Evolutionary conservation across 2,797 vertebrate species (phyloP).

Genomic region (Crenuchus spilurus): DNA sequence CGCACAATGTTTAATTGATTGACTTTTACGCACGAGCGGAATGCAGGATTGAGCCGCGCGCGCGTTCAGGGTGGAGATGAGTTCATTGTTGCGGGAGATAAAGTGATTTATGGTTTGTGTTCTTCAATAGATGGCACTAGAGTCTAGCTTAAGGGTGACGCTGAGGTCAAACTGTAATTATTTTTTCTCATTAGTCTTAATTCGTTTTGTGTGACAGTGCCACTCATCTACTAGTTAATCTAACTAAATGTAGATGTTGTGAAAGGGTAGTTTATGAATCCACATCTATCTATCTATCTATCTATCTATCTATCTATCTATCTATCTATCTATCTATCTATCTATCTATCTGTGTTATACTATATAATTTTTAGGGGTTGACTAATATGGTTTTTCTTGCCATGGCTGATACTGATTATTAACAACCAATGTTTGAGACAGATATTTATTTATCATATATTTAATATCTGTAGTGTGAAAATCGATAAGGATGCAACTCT

Average conservation of each 20-base stretch:
- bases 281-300: not conserved
- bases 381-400: no score
- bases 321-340: no score
- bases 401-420: no score
- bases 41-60: not conserved
- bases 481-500: no score
- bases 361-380: no score
- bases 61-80: conserved; percentile 17
- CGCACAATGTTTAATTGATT: not conserved
- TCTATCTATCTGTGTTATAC: no score
- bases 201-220: conserved; percentile 22
- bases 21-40: not conserved
- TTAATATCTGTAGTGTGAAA: no score
- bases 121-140: conserved; percentile 96
- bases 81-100: conserved; percentile 46
- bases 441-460: no score
- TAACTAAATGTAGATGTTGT: not conserved
- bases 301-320: no score
- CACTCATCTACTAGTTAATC: not conserved
- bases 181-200: conserved; percentile 56
- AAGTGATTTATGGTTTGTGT: conserved; percentile 63
- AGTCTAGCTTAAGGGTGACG: conserved; percentile 88
- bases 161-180: conserved; percentile 75
- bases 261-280: not conserved
- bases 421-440: no score